These are phyloP conservation scores for Drosophila glabriapex DNA, from an alignment of 2,888 invertebrate species.

Conservation along the genomic window DNA sequence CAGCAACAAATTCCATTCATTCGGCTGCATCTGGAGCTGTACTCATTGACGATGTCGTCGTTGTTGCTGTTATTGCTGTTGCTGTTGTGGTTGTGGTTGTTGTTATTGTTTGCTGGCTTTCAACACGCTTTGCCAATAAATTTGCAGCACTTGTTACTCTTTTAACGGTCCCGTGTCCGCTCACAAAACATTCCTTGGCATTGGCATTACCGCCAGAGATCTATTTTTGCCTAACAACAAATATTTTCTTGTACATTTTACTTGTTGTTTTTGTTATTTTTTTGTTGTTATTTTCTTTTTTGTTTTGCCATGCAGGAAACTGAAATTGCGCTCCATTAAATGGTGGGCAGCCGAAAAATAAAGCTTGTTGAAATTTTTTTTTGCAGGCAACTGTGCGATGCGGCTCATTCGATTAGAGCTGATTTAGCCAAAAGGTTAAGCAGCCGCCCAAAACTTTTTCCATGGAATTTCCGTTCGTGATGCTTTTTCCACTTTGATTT, in stretches of 20 bases:
- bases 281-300: conserved; percentile 29
- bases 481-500: conserved; percentile 68
- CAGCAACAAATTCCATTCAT: conserved; percentile 76
- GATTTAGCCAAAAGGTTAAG: conserved; percentile 79
- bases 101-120: conserved; percentile 61
- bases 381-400: conserved; percentile 60
- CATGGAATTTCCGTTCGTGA: conserved; percentile 78
- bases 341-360: conserved; percentile 47
- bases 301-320: conserved; percentile 69
- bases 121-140: conserved; percentile 79
- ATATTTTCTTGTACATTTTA: conserved; percentile 75
- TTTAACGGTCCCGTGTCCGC: conserved; percentile 69
- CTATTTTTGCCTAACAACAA: conserved; percentile 75
- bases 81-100: conserved; percentile 24
- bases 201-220: conserved; percentile 63
- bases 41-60: conserved; percentile 73
- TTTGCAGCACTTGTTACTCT: conserved; percentile 78
- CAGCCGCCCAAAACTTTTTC: conserved; percentile 74
- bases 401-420: conserved; percentile 74
- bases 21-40: conserved; percentile 56
- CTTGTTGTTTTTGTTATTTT: conserved; percentile 25
- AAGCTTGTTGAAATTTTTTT: conserved; percentile 55
- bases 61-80: conserved; percentile 22
- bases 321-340: conserved; percentile 75
- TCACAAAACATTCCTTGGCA: conserved; percentile 66